A percentile compares a stretch with the other conserved stretches of the same genome.
Evolutionary conservation across 2,113 vertebrate species (phyloP).

Genomic region (Silurus glanis): DNA sequence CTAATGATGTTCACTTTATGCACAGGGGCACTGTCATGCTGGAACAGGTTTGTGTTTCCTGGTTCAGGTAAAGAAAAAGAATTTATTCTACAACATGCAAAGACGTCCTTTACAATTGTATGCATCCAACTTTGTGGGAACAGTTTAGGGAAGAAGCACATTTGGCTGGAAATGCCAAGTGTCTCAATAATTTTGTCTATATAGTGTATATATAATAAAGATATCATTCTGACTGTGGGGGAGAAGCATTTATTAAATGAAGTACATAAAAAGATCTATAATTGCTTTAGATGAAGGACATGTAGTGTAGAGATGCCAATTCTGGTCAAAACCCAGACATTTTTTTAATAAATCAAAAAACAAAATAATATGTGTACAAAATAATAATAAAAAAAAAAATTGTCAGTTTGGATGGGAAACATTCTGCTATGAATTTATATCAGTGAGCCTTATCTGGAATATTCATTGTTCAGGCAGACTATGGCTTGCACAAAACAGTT

Average conservation of each 20-base stretch:
- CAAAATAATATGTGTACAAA: too few relatives aligned
- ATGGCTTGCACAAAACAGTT: slow-evolving; percentile 9
- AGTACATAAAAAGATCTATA: background rate
- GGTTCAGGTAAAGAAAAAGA: too few relatives aligned
- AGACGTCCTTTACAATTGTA: too few relatives aligned
- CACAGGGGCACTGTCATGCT: too few relatives aligned
- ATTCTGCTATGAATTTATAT: background rate
- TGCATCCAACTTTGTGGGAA: too few relatives aligned
- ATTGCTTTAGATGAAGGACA: background rate
- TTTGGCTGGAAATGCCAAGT: too few relatives aligned
- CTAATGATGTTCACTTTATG: too few relatives aligned
- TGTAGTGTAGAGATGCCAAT: background rate
- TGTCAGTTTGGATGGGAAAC: background rate
- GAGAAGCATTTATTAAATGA: background rate
- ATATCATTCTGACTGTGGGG: background rate
- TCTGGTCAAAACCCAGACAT: background rate
- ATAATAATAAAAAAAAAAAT: background rate
- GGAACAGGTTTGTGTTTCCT: too few relatives aligned
- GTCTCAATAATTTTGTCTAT: too few relatives aligned
- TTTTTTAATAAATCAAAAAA: too few relatives aligned
- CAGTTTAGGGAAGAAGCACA: too few relatives aligned
- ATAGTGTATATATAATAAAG: background rate
- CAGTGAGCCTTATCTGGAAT: background rate
- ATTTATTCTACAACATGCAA: too few relatives aligned
- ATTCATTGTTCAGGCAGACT: slow-evolving; percentile 6